Conservation (phyloP, 2,113 vertebrate genomes). For the Pelvicachromis taeniatus region DNA sequence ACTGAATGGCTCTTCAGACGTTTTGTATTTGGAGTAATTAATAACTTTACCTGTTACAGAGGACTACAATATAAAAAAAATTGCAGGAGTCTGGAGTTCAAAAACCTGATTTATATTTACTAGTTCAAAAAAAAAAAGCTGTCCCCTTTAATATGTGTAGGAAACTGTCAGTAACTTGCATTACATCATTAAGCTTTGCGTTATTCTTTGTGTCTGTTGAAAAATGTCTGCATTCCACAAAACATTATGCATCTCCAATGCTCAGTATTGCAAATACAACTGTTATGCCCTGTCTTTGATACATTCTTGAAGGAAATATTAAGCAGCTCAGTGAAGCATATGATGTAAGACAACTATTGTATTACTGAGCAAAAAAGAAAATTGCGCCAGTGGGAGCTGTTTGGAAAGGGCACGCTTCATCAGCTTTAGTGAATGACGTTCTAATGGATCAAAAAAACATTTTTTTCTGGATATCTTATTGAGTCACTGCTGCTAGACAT, state of each 20-base stretch:
- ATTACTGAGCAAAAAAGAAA: conserved; percentile 32
- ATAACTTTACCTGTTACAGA: background rate
- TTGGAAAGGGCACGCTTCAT: conserved; percentile 53
- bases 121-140: background rate
- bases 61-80: background rate
- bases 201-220: background rate
- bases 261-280: background rate
- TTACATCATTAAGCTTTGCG: background rate
- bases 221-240: background rate
- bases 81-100: background rate
- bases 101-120: background rate
- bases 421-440: conserved; percentile 36
- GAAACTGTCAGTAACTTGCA: background rate
- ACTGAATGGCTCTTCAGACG: background rate
- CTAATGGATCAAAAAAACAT: conserved; percentile 36
- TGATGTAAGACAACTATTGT: conserved; percentile 46
- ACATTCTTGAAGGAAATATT: conserved; percentile 42
- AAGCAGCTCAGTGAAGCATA: conserved; percentile 58
- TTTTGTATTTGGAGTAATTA: background rate
- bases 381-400: conserved; percentile 49
- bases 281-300: conserved; percentile 15
- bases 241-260: background rate
- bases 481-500: conserved; percentile 12
- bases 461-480: background rate
- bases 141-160: background rate